Percentiles rank a stretch among this genome's conserved stretches.
Conservation (phyloP, 2,797 vertebrate species). For the Telmatherina bonti region DNA sequence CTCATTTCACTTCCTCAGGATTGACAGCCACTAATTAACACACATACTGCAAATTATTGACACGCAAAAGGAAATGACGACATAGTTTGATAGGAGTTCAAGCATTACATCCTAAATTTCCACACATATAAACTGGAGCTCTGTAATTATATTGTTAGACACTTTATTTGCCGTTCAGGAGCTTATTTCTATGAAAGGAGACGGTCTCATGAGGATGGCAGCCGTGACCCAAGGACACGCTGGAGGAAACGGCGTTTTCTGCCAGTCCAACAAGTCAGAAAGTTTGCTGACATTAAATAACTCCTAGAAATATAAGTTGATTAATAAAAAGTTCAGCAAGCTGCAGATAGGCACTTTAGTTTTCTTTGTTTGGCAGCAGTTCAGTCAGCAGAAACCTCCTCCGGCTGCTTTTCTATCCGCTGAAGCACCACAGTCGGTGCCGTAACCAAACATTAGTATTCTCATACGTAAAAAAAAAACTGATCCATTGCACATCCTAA, state of each 20-base stretch:
- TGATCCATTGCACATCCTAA: conserved; percentile 9
- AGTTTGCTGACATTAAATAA: conserved; percentile 51
- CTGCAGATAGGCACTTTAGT: background rate
- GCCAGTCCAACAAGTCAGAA: conserved; percentile 23
- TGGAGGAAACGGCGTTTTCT: conserved; percentile 42
- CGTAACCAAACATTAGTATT: conserved; percentile 19
- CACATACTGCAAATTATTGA: conserved; percentile 7
- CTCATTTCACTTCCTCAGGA: conserved; percentile 35
- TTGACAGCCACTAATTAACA: conserved; percentile 16
- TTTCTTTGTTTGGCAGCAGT: background rate
- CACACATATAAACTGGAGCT: background rate
- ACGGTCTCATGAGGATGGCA: conserved; percentile 20
- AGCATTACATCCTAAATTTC: background rate
- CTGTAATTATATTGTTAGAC: background rate
- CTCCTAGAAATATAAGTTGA: conserved; percentile 10
- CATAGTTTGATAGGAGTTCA: background rate
- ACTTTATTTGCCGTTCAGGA: conserved; percentile 15
- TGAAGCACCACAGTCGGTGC: background rate
- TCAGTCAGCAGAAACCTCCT: background rate
- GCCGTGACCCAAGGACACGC: conserved; percentile 44
- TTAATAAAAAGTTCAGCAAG: background rate
- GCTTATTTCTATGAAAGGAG: background rate
- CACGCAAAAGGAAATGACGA: background rate
- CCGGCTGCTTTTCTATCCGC: background rate
- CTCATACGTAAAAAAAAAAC: background rate